Base-by-base conservation (phyloP, 2,888 invertebrate genomes). In the Pyrgus malvae region DNA sequence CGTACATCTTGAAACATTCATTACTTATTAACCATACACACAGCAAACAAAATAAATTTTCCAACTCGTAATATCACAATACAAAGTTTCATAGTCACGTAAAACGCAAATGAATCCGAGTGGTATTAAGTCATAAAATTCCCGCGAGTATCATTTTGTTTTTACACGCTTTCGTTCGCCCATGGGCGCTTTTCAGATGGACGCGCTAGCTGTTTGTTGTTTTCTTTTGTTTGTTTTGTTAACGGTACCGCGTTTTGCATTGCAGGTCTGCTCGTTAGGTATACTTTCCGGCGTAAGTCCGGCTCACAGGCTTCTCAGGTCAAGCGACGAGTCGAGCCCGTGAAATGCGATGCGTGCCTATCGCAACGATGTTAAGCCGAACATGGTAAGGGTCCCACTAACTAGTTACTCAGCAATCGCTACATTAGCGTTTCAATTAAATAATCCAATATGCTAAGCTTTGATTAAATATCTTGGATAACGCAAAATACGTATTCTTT, bases 201-300 rank as follows among this genome's bases (percentile, higher is more conserved):
- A 85, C 89, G 88, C 90, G 89, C 86, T 78, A 48, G 77, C 74
- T 76, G 77, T 80, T 83, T 78, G 65, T 76, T 83, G 78, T 80
- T 79, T 85, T 83, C 77, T 69, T 83, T 83, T 84, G 66, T 83
- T 82, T 83, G 70, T 87, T 88, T 86, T 87, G 83, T 86, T 90
- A 90, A 90, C 90, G 88, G 87, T 89, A 77, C 82, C 83, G 86
- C 90, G 78, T 90, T 90, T 90, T 89, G 83, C 86, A 89, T 91
- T 91, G 83, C 91, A 91, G 91, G 91, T 91, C 90, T 91, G 77
- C 90, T 91, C 88, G 91, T 91, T 91, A 91, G 91, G 91, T 91
- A 91, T 90, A 91, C 91, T 85, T 91, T 91, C 85, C 91, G 91
- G 80, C 90, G 90, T 90, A 91, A 91, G 85, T 89, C 90, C 83